These are phyloP conservation scores for Malacoctenus gilli DNA, from an alignment of 2,797 vertebrate genomes.

Conservation along the genomic window DNA sequence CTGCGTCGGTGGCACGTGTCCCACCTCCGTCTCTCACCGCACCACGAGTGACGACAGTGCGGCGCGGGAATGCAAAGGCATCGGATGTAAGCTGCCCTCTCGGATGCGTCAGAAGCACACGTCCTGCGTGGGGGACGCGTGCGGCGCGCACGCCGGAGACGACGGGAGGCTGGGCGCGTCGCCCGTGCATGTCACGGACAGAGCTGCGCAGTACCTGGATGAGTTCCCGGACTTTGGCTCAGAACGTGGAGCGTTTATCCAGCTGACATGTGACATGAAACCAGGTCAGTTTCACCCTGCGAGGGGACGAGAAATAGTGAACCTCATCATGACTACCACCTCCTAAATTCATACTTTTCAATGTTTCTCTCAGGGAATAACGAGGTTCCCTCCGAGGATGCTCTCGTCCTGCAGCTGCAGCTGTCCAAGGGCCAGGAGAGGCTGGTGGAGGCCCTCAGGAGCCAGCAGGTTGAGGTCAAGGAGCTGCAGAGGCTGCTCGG, in stretches of 20 bases:
- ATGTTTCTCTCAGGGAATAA: conserved; percentile 81
- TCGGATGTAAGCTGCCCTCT: conserved; percentile 82
- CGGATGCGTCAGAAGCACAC: conserved; percentile 76
- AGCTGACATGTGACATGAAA: conserved; percentile 88
- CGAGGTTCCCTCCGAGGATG: conserved; percentile 87
- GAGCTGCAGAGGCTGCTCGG: conserved; percentile 85
- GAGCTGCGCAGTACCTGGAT: conserved; percentile 84
- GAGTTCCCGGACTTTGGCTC: conserved; percentile 80
- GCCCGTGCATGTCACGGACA: conserved; percentile 81
- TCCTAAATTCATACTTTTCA: too few relatives aligned
- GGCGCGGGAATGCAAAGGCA: conserved; percentile 78
- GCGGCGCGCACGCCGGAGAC: conserved; percentile 53
- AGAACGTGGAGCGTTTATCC: conserved; percentile 83
- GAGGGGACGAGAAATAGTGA: not conserved
- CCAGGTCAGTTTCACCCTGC: conserved; percentile 78
- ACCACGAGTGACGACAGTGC: conserved; percentile 51
- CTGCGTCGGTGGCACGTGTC: conserved; percentile 76
- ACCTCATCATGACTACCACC: too few relatives aligned
- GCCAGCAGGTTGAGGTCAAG: conserved; percentile 83
- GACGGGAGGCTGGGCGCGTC: conserved; percentile 54
- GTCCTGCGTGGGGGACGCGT: conserved; percentile 74
- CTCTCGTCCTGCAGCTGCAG: conserved; percentile 87
- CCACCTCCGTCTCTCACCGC: conserved; percentile 49
- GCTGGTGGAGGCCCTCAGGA: conserved; percentile 84
- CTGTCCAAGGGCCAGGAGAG: conserved; percentile 88